Evolutionary conservation across 1,140 invertebrate genomes (phyloP).

Genomic region (Lordiphosa collinella): DNA sequence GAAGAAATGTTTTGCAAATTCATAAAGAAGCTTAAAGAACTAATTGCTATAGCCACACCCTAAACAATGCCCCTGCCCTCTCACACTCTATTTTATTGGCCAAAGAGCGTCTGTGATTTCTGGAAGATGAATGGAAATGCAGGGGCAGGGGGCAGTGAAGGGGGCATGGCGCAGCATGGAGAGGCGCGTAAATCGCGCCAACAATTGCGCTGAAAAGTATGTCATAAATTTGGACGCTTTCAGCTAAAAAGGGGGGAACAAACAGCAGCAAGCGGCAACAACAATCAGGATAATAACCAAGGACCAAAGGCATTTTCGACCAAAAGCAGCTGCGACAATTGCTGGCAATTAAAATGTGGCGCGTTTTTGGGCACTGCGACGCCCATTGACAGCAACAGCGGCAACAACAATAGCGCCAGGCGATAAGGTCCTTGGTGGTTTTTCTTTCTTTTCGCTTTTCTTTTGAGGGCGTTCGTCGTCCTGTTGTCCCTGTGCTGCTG

Average conservation of each 20-base stretch:
- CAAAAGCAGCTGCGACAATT: slow-evolving; percentile 72
- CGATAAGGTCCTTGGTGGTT: slow-evolving; percentile 45
- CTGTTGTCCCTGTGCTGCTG: slow-evolving; percentile 44
- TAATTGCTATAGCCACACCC: slow-evolving; percentile 28
- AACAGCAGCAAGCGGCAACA: slow-evolving; percentile 1
- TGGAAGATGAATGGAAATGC: neutral
- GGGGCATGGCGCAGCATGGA: neutral
- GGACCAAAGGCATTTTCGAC: slow-evolving; percentile 20
- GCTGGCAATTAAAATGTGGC: slow-evolving; percentile 79
- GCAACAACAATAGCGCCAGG: slow-evolving; percentile 6
- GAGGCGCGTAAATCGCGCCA: slow-evolving; percentile 69
- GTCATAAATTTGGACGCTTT: slow-evolving; percentile 72
- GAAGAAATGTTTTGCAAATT: too few relatives aligned
- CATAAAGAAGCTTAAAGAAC: slow-evolving; percentile 11
- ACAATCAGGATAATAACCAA: slow-evolving; percentile 45
- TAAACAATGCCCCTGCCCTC: neutral
- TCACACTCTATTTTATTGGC: neutral
- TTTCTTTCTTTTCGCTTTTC: slow-evolving; percentile 11
- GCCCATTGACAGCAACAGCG: slow-evolving; percentile 40
- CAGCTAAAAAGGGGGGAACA: slow-evolving; percentile 12
- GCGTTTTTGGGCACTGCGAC: slow-evolving; percentile 48
- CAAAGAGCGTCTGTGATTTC: slow-evolving; percentile 8
- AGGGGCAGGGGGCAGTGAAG: too few relatives aligned
- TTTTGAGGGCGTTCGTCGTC: slow-evolving; percentile 11
- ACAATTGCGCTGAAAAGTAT: slow-evolving; percentile 73